These are phyloP conservation scores for Oryzias dopingdopingensis DNA, from an alignment of 2,797 vertebrate genomes.

Conservation along the genomic window DNA sequence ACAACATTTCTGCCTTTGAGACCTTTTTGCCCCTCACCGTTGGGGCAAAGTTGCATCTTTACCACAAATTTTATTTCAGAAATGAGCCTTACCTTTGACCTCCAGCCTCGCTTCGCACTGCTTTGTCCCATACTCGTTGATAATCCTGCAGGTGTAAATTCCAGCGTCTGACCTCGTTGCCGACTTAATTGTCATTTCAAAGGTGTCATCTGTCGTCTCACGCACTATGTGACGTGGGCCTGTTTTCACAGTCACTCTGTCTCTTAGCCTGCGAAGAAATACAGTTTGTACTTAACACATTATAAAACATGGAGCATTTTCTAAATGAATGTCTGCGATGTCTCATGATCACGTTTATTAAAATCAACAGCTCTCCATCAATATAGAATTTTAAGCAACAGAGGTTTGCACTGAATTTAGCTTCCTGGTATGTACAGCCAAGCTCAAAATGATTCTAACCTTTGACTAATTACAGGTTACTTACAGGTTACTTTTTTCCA, in stretches of 20 bases:
- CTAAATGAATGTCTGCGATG: slow-evolving; percentile 5
- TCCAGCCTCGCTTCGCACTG: slow-evolving; percentile 92
- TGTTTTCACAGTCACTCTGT: slow-evolving; percentile 90
- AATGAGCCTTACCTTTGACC: slow-evolving; percentile 82
- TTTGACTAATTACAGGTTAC: too few species aligned
- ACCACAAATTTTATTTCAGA: background rate
- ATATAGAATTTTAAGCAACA: too few species aligned
- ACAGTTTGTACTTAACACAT: background rate
- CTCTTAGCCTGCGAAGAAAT: slow-evolving; percentile 84
- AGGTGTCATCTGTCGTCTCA: slow-evolving; percentile 81
- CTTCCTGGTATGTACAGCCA: too few species aligned
- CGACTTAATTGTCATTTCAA: slow-evolving; percentile 85
- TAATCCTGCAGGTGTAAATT: slow-evolving; percentile 94
- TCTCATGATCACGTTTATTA: slow-evolving; percentile 11
- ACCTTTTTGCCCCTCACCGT: background rate
- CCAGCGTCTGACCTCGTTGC: slow-evolving; percentile 85
- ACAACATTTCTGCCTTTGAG: too few species aligned
- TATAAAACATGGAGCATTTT: background rate
- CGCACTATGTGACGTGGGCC: slow-evolving; percentile 81
- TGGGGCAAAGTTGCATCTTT: background rate
- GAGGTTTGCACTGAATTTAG: too few species aligned
- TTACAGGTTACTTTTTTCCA: too few species aligned
- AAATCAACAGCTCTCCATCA: too few species aligned
- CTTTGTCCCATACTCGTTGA: slow-evolving; percentile 95
- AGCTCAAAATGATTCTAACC: too few species aligned